These are phyloP conservation scores for Menura novaehollandiae DNA, from an alignment of 2,113 vertebrate species.

Conservation along the genomic window DNA sequence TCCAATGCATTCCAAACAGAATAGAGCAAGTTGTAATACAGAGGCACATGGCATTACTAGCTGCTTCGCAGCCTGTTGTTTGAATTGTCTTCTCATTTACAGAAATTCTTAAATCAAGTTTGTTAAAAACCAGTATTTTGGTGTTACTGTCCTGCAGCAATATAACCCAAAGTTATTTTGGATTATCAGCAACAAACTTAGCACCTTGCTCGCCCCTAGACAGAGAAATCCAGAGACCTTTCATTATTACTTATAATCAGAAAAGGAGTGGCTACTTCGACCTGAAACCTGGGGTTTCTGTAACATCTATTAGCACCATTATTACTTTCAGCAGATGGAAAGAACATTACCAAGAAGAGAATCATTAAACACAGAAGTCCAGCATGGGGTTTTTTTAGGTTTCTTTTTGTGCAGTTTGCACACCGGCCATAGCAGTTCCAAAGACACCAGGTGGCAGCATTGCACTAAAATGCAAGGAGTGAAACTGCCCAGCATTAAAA, in stretches of 20 bases:
- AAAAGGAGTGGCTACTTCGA: not conserved
- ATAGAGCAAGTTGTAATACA: not conserved
- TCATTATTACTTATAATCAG: not conserved
- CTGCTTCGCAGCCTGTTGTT: not conserved
- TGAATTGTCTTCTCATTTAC: not conserved
- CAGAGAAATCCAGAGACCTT: not conserved
- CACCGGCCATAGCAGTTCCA: not conserved
- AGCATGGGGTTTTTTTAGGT: not conserved
- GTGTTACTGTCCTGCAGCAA: not conserved
- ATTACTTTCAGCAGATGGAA: not conserved
- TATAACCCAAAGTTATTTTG: not conserved
- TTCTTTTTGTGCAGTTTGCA: too few relatives aligned
- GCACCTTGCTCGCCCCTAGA: not conserved
- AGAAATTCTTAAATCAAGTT: slow-evolving; percentile 40
- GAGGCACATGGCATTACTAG: not conserved
- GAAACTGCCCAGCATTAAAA: not conserved
- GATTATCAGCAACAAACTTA: not conserved
- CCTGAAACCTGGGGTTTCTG: not conserved
- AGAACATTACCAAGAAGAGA: not conserved
- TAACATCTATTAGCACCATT: accelerated
- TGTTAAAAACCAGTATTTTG: not conserved
- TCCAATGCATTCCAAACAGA: not conserved
- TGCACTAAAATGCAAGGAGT: not conserved
- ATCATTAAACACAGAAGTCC: not conserved
- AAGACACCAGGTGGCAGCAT: slow-evolving; percentile 66